These are phyloP conservation scores for Xerus rutilus DNA, from an alignment of 2,797 vertebrate genomes.

Conservation along the genomic window DNA sequence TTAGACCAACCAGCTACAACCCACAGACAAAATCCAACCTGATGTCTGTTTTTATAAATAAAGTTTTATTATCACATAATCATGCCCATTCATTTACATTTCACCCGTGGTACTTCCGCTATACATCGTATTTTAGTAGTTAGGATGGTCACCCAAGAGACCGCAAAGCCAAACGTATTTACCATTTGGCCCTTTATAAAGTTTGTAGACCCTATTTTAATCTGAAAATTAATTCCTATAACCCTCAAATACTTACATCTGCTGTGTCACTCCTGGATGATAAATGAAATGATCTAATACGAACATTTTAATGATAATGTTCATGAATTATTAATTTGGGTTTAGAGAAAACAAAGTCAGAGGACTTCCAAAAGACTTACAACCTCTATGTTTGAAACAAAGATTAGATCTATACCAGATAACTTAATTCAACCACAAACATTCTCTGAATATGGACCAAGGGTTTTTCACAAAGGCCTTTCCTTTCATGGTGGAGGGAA, in stretches of 20 bases:
- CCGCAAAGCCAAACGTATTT: neutral
- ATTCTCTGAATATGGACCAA: neutral
- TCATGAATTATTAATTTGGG: neutral
- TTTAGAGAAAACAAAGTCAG: constrained; percentile 32
- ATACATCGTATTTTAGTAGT: neutral
- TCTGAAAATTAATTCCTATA: neutral
- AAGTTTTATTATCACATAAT: neutral
- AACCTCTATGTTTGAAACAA: neutral
- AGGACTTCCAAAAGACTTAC: neutral
- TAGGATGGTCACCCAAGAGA: neutral
- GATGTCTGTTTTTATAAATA: neutral
- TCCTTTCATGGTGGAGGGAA: neutral
- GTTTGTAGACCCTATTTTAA: neutral
- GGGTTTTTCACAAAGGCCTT: neutral
- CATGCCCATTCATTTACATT: neutral
- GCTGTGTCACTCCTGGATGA: neutral
- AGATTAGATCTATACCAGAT: neutral
- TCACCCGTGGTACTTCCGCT: neutral
- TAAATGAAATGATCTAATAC: neutral
- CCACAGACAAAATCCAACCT: neutral
- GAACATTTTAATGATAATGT: neutral
- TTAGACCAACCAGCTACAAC: neutral
- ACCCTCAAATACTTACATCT: neutral
- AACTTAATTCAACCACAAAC: neutral
- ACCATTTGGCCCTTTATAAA: neutral